A percentile compares a stretch with the other conserved stretches of the same genome.
Evolutionary conservation across 2,888 invertebrate genomes (phyloP).

Genomic region (Calameuta pallipes): DNA sequence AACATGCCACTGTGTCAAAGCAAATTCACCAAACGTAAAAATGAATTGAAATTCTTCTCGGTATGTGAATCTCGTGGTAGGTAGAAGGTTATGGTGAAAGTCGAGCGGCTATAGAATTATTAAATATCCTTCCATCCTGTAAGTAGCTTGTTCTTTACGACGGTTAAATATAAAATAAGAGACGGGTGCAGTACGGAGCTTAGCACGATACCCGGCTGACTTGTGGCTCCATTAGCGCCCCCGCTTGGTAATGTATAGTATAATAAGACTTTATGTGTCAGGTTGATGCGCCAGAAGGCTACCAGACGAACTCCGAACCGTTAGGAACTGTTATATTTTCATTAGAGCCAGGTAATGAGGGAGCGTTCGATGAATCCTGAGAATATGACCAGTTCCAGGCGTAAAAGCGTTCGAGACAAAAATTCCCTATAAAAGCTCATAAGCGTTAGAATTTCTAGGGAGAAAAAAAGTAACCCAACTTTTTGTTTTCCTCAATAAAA

Average conservation of each 20-base stretch:
- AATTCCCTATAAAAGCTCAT: neutral
- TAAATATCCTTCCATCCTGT: conserved; percentile 59
- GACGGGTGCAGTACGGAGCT: conserved; percentile 44
- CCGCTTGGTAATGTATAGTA: conserved; percentile 61
- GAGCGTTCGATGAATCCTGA: conserved; percentile 54
- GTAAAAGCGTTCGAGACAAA: neutral
- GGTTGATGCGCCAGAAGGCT: conserved; percentile 65
- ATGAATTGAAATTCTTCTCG: neutral
- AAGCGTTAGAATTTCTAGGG: neutral
- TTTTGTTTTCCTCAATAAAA: neutral
- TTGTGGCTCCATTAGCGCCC: conserved; percentile 66
- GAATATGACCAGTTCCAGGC: neutral
- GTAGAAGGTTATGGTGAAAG: neutral
- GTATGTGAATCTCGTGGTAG: neutral
- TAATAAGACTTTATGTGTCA: conserved; percentile 67
- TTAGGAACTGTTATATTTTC: conserved; percentile 66
- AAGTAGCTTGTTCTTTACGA: conserved; percentile 64
- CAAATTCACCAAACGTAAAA: neutral
- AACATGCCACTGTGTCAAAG: neutral
- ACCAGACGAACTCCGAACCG: conserved; percentile 63
- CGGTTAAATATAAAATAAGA: conserved; percentile 66
- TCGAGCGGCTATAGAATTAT: conserved; percentile 46
- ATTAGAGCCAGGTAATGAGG: conserved; percentile 57
- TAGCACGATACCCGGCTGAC: conserved; percentile 61
- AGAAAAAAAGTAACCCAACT: neutral